These are phyloP conservation scores for Enteromius afrohamiltoni DNA, from an alignment of 2,797 vertebrate species.

Conservation along the genomic window DNA sequence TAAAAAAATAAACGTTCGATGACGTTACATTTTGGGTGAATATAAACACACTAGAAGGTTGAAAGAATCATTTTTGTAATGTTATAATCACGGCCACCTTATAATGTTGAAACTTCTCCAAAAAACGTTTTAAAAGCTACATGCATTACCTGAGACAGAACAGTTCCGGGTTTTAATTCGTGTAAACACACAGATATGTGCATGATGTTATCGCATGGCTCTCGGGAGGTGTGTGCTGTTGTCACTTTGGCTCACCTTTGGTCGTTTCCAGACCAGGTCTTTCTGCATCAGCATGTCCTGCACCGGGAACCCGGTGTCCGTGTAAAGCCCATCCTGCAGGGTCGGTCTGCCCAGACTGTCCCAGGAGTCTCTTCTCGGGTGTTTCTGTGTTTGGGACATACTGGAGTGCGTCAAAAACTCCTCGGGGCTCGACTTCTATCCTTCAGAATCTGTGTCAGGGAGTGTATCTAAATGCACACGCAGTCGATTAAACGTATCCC, in stretches of 20 bases:
- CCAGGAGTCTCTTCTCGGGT: not conserved
- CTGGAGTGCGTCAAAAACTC: not conserved
- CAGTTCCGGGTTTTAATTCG: no score
- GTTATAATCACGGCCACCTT: not conserved
- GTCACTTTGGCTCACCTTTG: conserved; percentile 64
- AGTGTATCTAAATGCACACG: not conserved
- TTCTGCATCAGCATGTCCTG: conserved; percentile 61
- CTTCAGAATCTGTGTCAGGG: no score
- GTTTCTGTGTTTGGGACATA: not conserved
- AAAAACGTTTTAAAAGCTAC: not conserved
- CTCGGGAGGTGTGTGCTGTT: not conserved
- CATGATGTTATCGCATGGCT: not conserved
- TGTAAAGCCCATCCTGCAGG: conserved; percentile 66
- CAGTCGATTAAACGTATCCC: not conserved
- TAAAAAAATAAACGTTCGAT: no score
- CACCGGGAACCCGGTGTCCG: conserved; percentile 70
- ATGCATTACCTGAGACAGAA: not conserved
- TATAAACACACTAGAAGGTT: not conserved
- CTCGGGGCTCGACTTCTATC: not conserved
- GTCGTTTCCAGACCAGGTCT: conserved; percentile 70
- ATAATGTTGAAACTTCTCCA: not conserved
- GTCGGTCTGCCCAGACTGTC: not conserved
- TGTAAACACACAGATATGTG: not conserved
- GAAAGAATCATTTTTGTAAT: not conserved
- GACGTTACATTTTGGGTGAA: no score